These are phyloP conservation scores for Drosophila parabipectinata DNA, from an alignment of 1,140 invertebrate genomes.

Conservation along the genomic window DNA sequence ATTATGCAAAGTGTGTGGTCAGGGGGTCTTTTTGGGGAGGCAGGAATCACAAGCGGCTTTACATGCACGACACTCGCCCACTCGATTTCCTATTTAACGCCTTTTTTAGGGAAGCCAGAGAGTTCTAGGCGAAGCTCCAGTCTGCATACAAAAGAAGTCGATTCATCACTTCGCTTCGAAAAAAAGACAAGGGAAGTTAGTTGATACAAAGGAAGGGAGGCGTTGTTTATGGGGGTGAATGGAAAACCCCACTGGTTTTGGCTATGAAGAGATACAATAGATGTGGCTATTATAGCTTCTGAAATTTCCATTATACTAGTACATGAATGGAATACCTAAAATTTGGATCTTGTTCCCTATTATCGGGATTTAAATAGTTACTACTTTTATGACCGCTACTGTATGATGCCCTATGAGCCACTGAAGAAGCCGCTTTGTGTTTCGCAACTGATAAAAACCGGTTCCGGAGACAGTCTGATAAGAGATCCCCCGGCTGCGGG, in stretches of 20 bases:
- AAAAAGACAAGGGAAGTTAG: conserved; percentile 3
- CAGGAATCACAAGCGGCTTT: conserved; percentile 30
- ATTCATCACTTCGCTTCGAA: conserved; percentile 23
- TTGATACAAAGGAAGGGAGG: not conserved
- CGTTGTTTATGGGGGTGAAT: not conserved
- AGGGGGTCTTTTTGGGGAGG: not conserved
- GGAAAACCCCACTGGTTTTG: conserved; percentile 47
- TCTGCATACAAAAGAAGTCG: conserved; percentile 46
- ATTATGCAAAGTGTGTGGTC: conserved; percentile 64
- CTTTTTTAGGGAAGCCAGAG: conserved; percentile 14
- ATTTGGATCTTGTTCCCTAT: too few species aligned
- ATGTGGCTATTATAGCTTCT: conserved; percentile 4
- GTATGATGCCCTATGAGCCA: conserved; percentile 13
- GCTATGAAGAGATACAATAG: conserved; percentile 24
- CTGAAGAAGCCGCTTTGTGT: conserved; percentile 30
- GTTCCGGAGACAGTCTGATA: conserved; percentile 57
- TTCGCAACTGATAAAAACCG: conserved; percentile 79
- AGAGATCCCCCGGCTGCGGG: conserved; percentile 31
- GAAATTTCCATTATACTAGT: not conserved
- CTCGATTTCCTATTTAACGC: conserved; percentile 64
- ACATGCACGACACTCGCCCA: conserved; percentile 61
- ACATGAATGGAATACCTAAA: not conserved
- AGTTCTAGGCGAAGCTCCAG: conserved; percentile 44
- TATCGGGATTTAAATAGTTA: too few species aligned
- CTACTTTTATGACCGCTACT: not conserved